Base-by-base conservation (phyloP, 2,113 vertebrate genomes). In the Aix galericulata region DNA sequence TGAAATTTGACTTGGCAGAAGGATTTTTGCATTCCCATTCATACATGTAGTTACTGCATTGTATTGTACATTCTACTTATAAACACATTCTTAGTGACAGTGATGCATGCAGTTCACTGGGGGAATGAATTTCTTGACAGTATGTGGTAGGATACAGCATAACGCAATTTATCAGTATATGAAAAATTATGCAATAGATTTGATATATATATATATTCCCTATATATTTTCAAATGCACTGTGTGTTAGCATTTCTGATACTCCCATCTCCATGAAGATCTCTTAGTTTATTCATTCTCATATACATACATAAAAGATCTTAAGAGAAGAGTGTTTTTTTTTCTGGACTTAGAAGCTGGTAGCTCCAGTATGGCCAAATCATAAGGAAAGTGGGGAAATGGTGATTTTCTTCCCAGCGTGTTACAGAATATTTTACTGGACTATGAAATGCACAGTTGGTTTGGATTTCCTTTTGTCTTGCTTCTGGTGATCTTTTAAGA, bases 401-500 rank as follows among this genome's bases (percentile, higher is more conserved):
- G 2, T 69, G 46, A 75, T 86, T 94, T 96, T 89, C 93, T 90
- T 94, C 85, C 85, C 11, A 5, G 22, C 89, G 69, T 94, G 58
- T 67, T 94, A 44, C 5, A 17, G 71, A 38, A 86, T 93, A 93
- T 68, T 88, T 96, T 91, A 89, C 83, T 93, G 82, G 80, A 82
- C 48, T 89, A 88, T 50, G 72, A 94, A 91, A 36, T 36, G 52
- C 44, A 38, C n/a, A 46, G 42, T 85, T 79, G 46, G 34, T 20
- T 88, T 93, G 52, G 32, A 36, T 80, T 95, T 91, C 63, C 26
- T 88, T 82, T 77, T 74, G 16, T 66, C 44, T 66, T 81, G 34
- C 31, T 87, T 85, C 56, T 92, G 29, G 9, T 1, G 0, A 15
- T 44, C 48, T 53, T 82, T 85, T 90, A 85, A 75, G 18, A 26